A percentile compares a stretch with the other conserved stretches of the same genome.
Evolutionary conservation across 64 coral and sea anemone genomes (phyloP).

Genomic region (Anthopleura sola): DNA sequence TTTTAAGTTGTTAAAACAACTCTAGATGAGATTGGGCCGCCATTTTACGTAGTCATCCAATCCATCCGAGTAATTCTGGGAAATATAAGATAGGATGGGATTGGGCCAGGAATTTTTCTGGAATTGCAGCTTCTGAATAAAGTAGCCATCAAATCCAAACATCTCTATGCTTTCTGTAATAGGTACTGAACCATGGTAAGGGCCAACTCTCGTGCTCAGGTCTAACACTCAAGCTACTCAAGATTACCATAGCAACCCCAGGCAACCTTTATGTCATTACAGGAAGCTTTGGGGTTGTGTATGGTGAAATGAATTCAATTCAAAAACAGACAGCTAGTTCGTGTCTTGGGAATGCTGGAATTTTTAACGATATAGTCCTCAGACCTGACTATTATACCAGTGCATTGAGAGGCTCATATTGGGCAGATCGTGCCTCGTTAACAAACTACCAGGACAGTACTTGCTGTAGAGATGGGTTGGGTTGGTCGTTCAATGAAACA

Average conservation of each 20-base stretch:
- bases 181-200: not conserved
- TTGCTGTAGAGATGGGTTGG: not conserved
- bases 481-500: not conserved
- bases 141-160: not conserved
- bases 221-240: not conserved
- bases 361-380: not conserved
- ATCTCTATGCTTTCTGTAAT: not conserved
- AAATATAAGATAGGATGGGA: not conserved
- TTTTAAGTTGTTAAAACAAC: no score
- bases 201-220: not conserved
- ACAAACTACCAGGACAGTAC: not conserved
- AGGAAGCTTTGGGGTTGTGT: not conserved
- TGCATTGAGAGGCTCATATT: not conserved
- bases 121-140: no score
- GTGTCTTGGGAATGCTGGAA: not conserved
- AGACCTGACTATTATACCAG: not conserved
- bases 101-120: not conserved
- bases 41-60: no score
- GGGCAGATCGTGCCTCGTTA: not conserved
- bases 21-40: no score
- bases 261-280: not conserved
- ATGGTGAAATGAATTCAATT: not conserved
- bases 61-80: not conserved
- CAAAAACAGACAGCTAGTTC: not conserved
- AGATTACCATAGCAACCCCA: constrained; percentile 7